A percentile compares a stretch with the other conserved stretches of the same genome.
Evolutionary conservation across 64 coral and sea anemone species (phyloP).

Genomic region (Astreopora myriophthalma): DNA sequence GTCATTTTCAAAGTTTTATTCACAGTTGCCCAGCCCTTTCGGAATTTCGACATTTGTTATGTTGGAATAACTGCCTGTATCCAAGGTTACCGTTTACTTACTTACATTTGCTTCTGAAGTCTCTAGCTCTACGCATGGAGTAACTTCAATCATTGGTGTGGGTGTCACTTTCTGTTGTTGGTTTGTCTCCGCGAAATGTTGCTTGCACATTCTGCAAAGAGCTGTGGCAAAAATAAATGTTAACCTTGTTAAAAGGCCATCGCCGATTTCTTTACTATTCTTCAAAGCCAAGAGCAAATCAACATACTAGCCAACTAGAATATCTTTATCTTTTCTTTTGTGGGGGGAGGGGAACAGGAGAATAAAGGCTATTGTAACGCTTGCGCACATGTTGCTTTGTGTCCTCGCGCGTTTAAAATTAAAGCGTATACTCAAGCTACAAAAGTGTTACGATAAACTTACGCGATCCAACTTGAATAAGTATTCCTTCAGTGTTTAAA

Average conservation of each 20-base stretch:
- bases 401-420: no score
- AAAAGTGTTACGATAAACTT: no score
- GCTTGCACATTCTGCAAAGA: slow-evolving; percentile 44
- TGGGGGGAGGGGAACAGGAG: no score
- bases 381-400: no score
- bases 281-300: not conserved
- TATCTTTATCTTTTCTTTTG: no score
- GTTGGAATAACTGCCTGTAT: no score
- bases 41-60: no score
- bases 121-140: not conserved
- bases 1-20: no score
- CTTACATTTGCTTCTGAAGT: not conserved
- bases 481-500: not conserved
- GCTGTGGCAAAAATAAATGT: not conserved
- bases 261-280: not conserved
- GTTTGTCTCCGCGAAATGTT: not conserved
- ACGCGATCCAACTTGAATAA: slow-evolving; percentile 50
- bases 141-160: not conserved
- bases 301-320: no score
- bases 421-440: no score
- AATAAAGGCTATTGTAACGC: no score
- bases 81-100: not conserved
- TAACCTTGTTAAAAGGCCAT: not conserved
- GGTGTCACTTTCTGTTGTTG: not conserved
- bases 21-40: no score